These are phyloP conservation scores for Drosophila infuscata DNA, from an alignment of 2,888 invertebrate species.

Conservation along the genomic window DNA sequence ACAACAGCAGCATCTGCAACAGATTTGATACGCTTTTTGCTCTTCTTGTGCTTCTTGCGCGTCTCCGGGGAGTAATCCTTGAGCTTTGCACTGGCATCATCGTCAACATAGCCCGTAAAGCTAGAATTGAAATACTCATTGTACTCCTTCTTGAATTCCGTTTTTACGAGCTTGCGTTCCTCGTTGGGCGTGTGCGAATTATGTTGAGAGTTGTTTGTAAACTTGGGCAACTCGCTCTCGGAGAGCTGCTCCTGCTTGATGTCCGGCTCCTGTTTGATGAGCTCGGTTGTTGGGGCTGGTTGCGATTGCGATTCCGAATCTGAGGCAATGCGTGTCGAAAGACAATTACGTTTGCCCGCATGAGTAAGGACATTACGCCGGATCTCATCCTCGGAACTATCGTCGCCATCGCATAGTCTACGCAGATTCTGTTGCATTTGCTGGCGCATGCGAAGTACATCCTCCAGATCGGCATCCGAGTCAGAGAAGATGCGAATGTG, in stretches of 20 bases:
- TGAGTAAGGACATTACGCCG: conserved; percentile 84
- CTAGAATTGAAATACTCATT: conserved; percentile 69
- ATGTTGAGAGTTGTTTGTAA: conserved; percentile 68
- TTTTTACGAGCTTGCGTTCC: conserved; percentile 83
- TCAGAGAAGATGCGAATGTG: conserved; percentile 82
- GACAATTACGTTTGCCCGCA: conserved; percentile 88
- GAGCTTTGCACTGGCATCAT: conserved; percentile 50
- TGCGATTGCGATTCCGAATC: conserved; percentile 87
- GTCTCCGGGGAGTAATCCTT: conserved; percentile 86
- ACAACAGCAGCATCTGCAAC: conserved; percentile 33
- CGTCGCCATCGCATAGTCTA: conserved; percentile 85
- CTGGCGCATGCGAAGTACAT: conserved; percentile 52
- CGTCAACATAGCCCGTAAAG: conserved; percentile 44
- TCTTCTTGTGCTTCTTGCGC: conserved; percentile 93
- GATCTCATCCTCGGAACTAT: conserved; percentile 82
- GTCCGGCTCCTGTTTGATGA: conserved; percentile 83
- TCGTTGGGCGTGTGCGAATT: conserved; percentile 85
- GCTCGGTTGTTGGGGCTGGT: conserved; percentile 54
- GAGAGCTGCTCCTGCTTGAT: conserved; percentile 87
- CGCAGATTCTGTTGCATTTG: conserved; percentile 86
- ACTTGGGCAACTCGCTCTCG: conserved; percentile 66
- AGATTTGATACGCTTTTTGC: conserved; percentile 92
- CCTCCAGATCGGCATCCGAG: conserved; percentile 83
- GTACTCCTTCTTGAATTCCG: conserved; percentile 81
- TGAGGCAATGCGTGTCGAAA: conserved; percentile 90